Base-by-base conservation (phyloP, 2,888 invertebrate species). In the Lagria hirta region DNA sequence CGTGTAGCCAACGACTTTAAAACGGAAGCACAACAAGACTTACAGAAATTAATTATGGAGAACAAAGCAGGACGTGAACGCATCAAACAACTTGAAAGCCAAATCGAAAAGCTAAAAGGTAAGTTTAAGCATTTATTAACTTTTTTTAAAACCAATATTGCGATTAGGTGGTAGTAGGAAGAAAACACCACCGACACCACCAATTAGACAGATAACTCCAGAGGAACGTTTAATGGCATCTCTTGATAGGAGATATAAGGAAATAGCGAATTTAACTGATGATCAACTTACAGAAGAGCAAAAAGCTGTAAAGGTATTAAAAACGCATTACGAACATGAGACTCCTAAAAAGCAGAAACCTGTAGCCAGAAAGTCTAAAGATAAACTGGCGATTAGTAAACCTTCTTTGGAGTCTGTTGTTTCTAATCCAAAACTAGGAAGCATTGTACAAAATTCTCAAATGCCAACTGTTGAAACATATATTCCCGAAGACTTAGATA, bases 1-100 rank as follows among this genome's bases (percentile, higher is more conserved):
- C 82, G 94, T 14, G 94, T 96, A 7, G 96, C 96, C 21, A 94
- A 96, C 71, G 93, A 96, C 72, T 93, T 96, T 73, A 92, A 94
- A 73, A 90, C 89, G n/a, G 95, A 95, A 70, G 91, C 93, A 1
- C 87, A 88, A 65, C 81, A 86, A 49, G 90, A 93, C 64, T 73
- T 87, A 44, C 88, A 90, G 64, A 77, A 83, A 28, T 77, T 93
- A 28, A 83, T 88, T 45, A 76, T 86, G 60, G 92, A 94, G 67
- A 93, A 94, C 72, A 86, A 86, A 61, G 72, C 79, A 8, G 82
- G 90, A 24, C 76, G 86, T 43, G 91, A 93, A 60, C 83, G 84
- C 56, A 81, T 91, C 45, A 77, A 86, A 35, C 72, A 80, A 52
- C 73, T 93, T 3, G 87, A 88, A 61, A 81, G 84, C 50, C 91